Percentiles rank a stretch among this genome's conserved stretches.
Evolutionary conservation across 1,140 invertebrate genomes (phyloP).

Genomic region (Vanessa tameamea): DNA sequence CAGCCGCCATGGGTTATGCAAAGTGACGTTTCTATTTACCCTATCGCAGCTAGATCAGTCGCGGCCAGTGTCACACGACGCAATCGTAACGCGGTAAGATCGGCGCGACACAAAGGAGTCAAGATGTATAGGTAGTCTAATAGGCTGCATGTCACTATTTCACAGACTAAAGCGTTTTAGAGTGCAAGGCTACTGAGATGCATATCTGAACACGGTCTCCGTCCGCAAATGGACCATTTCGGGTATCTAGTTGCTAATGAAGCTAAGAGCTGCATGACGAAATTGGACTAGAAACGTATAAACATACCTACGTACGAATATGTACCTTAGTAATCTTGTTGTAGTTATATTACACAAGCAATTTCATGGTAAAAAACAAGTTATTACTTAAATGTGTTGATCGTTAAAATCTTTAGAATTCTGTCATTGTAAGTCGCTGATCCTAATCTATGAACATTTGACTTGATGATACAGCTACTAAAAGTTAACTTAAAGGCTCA

Average conservation of each 20-base stretch:
- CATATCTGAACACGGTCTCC: conserved; percentile 68
- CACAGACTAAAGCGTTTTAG: conserved; percentile 43
- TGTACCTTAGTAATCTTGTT: conserved; percentile 59
- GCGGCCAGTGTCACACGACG: conserved; percentile 57
- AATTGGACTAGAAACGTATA: conserved; percentile 66
- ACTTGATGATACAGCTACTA: conserved; percentile 3
- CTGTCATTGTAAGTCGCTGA: background rate
- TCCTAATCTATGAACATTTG: background rate
- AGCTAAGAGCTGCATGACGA: conserved; percentile 56
- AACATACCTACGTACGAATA: conserved; percentile 44
- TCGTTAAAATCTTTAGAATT: conserved; percentile 20
- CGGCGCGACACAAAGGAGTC: conserved; percentile 70
- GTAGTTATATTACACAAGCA: conserved; percentile 51
- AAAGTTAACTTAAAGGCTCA: background rate
- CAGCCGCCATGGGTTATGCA: conserved; percentile 62
- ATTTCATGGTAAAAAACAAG: conserved; percentile 52
- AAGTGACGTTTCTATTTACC: conserved; percentile 77
- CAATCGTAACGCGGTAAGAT: conserved; percentile 67
- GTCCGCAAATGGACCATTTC: conserved; percentile 74
- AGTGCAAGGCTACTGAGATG: conserved; percentile 68
- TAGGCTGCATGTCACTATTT: conserved; percentile 64
- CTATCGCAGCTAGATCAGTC: conserved; percentile 73
- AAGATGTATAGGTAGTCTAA: conserved; percentile 71
- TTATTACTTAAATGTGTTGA: conserved; percentile 13
- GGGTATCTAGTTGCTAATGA: conserved; percentile 78